phyloP scores from a whole-genome alignment of 2,797 vertebrate species.

The Cygnus olor region DNA sequence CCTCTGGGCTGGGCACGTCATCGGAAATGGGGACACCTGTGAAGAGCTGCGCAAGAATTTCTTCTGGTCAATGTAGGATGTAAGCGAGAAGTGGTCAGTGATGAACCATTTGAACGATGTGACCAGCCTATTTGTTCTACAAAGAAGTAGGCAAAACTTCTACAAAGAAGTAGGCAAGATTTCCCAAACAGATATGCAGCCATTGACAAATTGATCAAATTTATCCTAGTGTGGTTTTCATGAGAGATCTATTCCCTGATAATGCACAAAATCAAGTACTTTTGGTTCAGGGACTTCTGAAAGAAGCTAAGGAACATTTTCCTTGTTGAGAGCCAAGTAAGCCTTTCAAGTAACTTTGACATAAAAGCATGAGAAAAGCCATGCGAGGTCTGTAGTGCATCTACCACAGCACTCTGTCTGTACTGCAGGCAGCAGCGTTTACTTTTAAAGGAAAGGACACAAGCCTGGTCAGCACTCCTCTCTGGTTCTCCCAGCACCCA shows the following conservation, averaged over 20 bases:
- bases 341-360: neutral
- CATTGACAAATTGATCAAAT: neutral
- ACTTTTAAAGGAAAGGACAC: neutral
- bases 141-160: neutral
- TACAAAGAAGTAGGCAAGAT: neutral
- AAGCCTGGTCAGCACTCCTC: neutral
- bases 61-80: neutral
- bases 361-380: neutral
- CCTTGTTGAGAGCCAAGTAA: neutral
- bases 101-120: neutral
- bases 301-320: neutral
- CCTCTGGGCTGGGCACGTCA: neutral
- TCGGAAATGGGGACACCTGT: neutral
- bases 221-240: neutral
- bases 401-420: neutral
- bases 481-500: neutral
- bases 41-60: neutral
- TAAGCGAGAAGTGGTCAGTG: neutral
- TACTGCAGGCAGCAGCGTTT: neutral
- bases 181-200: neutral
- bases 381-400: neutral
- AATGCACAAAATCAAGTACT: neutral
- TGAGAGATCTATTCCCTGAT: neutral
- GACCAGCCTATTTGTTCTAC: neutral
- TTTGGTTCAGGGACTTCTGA: neutral